These are phyloP conservation scores for Popillia japonica DNA, from an alignment of 1,140 invertebrate species.

Conservation along the genomic window DNA sequence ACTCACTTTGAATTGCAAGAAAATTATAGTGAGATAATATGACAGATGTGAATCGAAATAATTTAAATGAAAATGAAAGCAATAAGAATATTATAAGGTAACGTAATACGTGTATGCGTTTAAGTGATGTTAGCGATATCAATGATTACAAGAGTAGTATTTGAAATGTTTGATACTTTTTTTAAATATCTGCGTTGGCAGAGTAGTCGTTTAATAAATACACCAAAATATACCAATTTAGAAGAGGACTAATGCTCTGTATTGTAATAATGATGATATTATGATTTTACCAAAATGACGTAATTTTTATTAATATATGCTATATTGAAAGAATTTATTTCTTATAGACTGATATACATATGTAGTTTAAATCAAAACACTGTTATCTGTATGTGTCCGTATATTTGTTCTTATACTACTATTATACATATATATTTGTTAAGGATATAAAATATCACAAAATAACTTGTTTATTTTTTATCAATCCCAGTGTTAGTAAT, in stretches of 20 bases:
- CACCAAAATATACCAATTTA: conserved; percentile 23
- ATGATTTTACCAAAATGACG: conserved; percentile 30
- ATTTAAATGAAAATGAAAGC: too few relatives aligned
- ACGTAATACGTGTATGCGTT: too few relatives aligned
- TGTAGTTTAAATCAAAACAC: conserved; percentile 39
- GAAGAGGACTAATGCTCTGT: conserved; percentile 17
- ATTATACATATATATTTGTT: conserved; percentile 39
- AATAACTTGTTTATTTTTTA: not conserved
- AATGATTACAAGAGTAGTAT: conserved; percentile 23
- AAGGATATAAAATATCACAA: conserved; percentile 37
- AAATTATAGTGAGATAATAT: too few relatives aligned
- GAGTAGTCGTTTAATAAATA: conserved; percentile 20
- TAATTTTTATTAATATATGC: conserved; percentile 27
- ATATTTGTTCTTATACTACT: conserved; percentile 39
- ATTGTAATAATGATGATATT: conserved; percentile 14
- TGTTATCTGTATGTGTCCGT: conserved; percentile 39
- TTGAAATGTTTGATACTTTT: conserved; percentile 33
- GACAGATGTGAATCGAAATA: too few relatives aligned
- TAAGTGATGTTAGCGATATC: not conserved
- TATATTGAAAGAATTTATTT: conserved; percentile 38
- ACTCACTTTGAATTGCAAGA: too few relatives aligned
- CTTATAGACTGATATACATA: conserved; percentile 37
- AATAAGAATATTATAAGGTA: too few relatives aligned
- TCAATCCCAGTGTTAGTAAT: too few relatives aligned
- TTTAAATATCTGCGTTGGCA: conserved; percentile 30